Conservation (phyloP, 2,888 invertebrate species). For the Mycalesis mineus region DNA sequence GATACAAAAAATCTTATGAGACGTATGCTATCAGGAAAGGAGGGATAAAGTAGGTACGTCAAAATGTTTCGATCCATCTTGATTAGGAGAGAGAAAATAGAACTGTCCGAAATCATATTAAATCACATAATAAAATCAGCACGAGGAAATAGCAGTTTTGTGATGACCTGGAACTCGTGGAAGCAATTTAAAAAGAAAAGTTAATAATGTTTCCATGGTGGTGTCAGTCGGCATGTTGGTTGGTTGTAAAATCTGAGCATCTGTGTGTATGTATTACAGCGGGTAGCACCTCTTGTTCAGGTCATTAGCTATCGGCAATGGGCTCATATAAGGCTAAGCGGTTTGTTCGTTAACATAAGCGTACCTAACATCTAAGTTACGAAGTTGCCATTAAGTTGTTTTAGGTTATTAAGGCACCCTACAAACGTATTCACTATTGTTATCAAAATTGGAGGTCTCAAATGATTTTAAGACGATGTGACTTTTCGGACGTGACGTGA, state of each 20-base stretch:
- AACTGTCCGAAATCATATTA: too few species aligned
- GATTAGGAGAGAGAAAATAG: too few species aligned
- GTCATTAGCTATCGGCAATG: conserved; percentile 18
- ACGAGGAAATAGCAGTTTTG: too few species aligned
- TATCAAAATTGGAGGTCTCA: too few species aligned
- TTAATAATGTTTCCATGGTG: not conserved
- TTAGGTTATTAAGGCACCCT: not conserved
- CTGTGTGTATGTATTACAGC: not conserved
- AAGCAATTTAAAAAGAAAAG: not conserved
- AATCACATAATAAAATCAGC: too few species aligned
- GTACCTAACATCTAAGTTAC: not conserved
- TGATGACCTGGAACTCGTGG: too few species aligned
- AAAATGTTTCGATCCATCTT: too few species aligned
- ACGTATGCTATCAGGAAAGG: too few species aligned
- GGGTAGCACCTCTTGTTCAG: not conserved
- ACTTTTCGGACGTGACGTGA: too few species aligned
- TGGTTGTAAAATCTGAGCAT: not conserved
- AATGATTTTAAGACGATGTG: too few species aligned
- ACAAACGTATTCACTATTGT: not conserved
- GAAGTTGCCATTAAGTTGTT: not conserved
- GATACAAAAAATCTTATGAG: too few species aligned
- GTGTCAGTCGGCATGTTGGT: not conserved
- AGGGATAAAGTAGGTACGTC: too few species aligned
- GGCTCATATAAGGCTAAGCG: conserved; percentile 20
- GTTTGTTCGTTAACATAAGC: conserved; percentile 21